A percentile compares a stretch with the other conserved stretches of the same genome.
Conservation (phyloP, 2,113 vertebrate species). For the Nibea albiflora region DNA sequence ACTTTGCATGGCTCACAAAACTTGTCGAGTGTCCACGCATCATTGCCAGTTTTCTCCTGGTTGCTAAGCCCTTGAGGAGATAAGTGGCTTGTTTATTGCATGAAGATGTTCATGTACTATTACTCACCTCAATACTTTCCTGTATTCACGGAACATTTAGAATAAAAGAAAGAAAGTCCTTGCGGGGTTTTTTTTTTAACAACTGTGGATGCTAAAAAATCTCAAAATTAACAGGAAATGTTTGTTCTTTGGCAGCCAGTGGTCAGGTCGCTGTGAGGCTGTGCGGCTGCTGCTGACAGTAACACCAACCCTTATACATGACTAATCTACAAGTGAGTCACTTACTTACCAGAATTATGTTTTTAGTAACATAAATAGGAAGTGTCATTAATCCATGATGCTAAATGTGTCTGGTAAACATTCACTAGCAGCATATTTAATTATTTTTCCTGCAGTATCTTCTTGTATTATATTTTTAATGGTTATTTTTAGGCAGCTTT, state of each 20-base stretch:
- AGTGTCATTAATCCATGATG: neutral
- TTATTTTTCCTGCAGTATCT: neutral
- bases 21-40: neutral
- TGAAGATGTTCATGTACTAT: neutral
- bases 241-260: neutral
- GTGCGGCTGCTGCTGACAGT: neutral
- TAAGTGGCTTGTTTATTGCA: slow-evolving; percentile 1
- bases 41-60: neutral
- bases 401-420: neutral
- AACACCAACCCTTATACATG: neutral
- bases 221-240: neutral
- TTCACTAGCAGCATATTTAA: neutral
- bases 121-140: neutral
- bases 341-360: neutral
- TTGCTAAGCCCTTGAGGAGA: neutral
- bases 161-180: neutral
- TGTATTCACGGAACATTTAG: neutral
- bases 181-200: neutral
- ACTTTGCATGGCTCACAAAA: neutral
- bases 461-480: neutral
- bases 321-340: neutral
- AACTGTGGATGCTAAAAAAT: neutral
- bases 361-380: neutral
- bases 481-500: neutral
- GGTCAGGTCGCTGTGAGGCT: neutral